A percentile compares a stretch with the other conserved stretches of the same genome.
These are phyloP conservation scores for Parazoanthus swiftii DNA, from an alignment of 92 coral and sea anemone genomes.

Conservation along the genomic window DNA sequence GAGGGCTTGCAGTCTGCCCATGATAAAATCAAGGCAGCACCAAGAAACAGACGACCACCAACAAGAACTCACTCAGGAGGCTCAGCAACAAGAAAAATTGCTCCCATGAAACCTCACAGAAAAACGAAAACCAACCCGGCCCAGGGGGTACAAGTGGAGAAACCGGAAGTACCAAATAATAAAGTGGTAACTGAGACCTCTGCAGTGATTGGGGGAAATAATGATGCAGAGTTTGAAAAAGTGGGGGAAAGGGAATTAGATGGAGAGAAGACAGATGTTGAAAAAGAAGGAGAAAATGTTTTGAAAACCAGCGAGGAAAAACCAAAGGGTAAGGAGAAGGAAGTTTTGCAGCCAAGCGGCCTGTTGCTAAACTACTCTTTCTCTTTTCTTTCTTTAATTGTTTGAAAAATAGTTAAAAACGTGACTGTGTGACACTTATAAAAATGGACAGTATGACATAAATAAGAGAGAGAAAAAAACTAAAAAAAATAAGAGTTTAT, in stretches of 20 bases:
- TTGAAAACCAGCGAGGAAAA: slow-evolving; percentile 3
- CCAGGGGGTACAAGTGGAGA: slow-evolving; percentile 42
- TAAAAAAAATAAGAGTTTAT: too few species aligned
- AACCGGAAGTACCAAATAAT: slow-evolving; percentile 23
- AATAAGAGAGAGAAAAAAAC: too few species aligned
- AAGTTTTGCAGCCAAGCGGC: neutral
- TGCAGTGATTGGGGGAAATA: slow-evolving; percentile 19
- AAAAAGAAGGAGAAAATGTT: slow-evolving; percentile 5
- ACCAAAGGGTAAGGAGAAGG: slow-evolving; percentile 10
- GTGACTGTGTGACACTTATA: neutral
- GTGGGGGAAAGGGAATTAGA: slow-evolving; percentile 36
- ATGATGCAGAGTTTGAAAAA: slow-evolving; percentile 45
- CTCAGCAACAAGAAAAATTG: slow-evolving; percentile 44
- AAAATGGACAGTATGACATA: too few species aligned
- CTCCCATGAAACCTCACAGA: slow-evolving; percentile 55
- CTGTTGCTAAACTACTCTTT: neutral
- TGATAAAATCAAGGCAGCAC: slow-evolving; percentile 88
- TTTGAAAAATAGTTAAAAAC: too few species aligned
- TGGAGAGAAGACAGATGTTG: slow-evolving; percentile 28
- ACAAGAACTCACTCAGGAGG: slow-evolving; percentile 59
- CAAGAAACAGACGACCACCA: slow-evolving; percentile 93
- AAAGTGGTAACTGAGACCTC: slow-evolving; percentile 52
- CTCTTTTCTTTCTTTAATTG: neutral
- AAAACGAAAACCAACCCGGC: slow-evolving; percentile 66
- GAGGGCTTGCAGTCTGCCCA: slow-evolving; percentile 88